A percentile compares a stretch with the other conserved stretches of the same genome.
Conservation (phyloP, 2,113 vertebrate species). For the Lontra canadensis region DNA sequence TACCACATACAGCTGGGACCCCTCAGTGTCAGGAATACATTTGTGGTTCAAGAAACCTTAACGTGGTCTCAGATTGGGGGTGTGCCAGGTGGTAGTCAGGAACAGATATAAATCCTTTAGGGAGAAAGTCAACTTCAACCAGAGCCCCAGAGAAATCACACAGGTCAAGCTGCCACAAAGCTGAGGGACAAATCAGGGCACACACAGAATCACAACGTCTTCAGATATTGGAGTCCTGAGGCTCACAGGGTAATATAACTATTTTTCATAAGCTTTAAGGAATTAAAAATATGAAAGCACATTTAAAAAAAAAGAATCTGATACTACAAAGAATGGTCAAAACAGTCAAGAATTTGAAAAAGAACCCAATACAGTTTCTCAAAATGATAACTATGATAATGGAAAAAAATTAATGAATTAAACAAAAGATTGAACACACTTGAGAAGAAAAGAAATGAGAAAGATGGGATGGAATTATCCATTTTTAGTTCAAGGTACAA, state of each 20-base stretch:
- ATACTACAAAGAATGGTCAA: neutral
- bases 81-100: neutral
- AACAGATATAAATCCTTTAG: neutral
- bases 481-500: neutral
- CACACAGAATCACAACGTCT: neutral
- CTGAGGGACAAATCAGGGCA: neutral
- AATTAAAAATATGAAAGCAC: neutral
- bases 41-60: neutral
- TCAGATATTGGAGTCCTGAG: neutral
- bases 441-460: no score
- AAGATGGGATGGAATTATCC: neutral
- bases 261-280: neutral
- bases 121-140: neutral
- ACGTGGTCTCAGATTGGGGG: neutral
- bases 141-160: neutral
- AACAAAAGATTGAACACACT: neutral
- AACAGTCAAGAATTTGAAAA: neutral
- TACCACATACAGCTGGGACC: neutral
- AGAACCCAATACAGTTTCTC: neutral
- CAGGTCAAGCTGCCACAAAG: neutral
- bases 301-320: neutral
- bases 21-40: neutral
- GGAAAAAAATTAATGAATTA: neutral
- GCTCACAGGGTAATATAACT: neutral
- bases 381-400: neutral